Conservation (phyloP, 2,888 invertebrate genomes). For the Stenurella melanura region DNA sequence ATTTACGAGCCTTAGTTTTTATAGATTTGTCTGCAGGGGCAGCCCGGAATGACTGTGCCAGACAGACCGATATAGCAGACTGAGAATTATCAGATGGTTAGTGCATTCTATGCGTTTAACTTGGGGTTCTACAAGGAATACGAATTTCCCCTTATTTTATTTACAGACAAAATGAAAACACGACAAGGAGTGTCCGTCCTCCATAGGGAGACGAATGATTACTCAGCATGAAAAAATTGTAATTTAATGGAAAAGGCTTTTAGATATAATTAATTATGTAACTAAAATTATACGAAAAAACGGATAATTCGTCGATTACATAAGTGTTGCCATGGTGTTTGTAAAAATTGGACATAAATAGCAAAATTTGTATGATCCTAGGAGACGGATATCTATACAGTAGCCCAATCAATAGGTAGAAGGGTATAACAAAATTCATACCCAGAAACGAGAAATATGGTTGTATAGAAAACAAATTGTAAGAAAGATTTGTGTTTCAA, state of each 20-base stretch:
- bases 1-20: constrained; percentile 34
- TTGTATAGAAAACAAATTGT: too few relatives aligned
- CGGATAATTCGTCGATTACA: neutral
- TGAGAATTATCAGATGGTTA: constrained; percentile 40
- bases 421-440: too few relatives aligned
- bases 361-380: too few relatives aligned
- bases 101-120: constrained; percentile 36
- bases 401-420: too few relatives aligned
- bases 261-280: constrained; percentile 20
- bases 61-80: constrained; percentile 31
- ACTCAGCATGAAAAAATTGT: constrained; percentile 36
- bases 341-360: too few relatives aligned
- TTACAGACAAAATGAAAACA: constrained; percentile 28
- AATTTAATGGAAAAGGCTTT: constrained; percentile 25
- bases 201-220: constrained; percentile 18
- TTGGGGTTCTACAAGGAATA: constrained; percentile 35
- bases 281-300: neutral
- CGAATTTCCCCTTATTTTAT: constrained; percentile 34
- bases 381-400: too few relatives aligned
- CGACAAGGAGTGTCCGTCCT: constrained; percentile 28
- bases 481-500: too few relatives aligned
- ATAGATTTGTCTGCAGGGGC: constrained; percentile 35
- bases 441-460: too few relatives aligned
- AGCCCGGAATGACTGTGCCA: constrained; percentile 30
- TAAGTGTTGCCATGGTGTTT: neutral